Evolutionary conservation across 1,140 invertebrate genomes (phyloP).

Genomic region (Medauroidea extradentata): DNA sequence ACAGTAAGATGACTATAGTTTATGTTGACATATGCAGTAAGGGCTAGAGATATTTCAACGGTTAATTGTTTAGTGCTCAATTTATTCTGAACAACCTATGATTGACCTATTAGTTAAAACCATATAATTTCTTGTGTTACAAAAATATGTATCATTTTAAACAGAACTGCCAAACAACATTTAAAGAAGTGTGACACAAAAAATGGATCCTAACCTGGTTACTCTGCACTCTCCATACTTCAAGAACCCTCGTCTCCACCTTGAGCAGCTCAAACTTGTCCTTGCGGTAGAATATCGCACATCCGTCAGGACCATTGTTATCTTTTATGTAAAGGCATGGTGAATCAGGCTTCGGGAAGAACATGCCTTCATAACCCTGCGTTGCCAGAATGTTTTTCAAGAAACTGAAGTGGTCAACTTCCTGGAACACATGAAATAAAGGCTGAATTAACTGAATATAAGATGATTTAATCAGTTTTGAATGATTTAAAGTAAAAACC

Average conservation of each 20-base stretch:
- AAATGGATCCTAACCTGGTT: constrained; percentile 58
- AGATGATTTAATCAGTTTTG: too few relatives aligned
- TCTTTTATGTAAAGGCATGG: constrained; percentile 68
- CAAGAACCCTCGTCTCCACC: constrained; percentile 56
- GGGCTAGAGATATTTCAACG: too few relatives aligned
- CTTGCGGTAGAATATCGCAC: constrained; percentile 67
- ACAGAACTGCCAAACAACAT: neutral
- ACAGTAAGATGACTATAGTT: too few relatives aligned
- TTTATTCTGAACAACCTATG: too few relatives aligned
- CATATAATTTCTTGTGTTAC: neutral
- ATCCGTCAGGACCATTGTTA: constrained; percentile 76
- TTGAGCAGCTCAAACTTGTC: constrained; percentile 58
- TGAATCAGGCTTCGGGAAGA: constrained; percentile 74
- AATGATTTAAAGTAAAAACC: too few relatives aligned
- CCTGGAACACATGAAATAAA: constrained; percentile 43
- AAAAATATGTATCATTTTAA: neutral
- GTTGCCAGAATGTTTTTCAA: constrained; percentile 55
- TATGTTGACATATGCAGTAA: too few relatives aligned
- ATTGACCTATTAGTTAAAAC: too few relatives aligned
- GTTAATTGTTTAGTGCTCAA: too few relatives aligned
- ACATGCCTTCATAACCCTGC: constrained; percentile 65
- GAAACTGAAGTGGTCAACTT: constrained; percentile 74
- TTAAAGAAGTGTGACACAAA: neutral
- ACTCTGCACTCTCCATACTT: constrained; percentile 64
- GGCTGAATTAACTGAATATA: too few relatives aligned